phyloP scores from a whole-genome alignment of 2,888 invertebrate species.

The Siphonodentalium dalli region DNA sequence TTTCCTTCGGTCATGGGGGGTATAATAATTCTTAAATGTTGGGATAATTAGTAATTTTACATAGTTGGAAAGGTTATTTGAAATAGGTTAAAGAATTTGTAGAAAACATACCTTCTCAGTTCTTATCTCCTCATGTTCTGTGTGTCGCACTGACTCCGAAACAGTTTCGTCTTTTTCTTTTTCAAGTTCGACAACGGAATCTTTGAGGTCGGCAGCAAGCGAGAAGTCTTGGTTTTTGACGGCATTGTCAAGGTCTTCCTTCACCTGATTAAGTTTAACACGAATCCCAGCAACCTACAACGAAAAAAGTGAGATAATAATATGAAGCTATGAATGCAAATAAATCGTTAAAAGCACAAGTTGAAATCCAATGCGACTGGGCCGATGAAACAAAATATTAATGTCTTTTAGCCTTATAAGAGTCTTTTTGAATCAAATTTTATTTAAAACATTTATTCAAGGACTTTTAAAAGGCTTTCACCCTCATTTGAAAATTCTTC shows the following conservation, averaged over 20 bases:
- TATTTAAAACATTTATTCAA: no score
- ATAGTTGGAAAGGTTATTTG: not conserved
- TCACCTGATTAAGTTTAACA: constrained; percentile 70
- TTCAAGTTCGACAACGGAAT: constrained; percentile 59
- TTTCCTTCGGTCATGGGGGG: no score
- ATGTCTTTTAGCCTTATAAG: no score
- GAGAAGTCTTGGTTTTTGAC: constrained; percentile 70
- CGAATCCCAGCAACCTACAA: constrained; percentile 70
- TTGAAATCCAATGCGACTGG: not conserved
- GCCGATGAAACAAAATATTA: not conserved
- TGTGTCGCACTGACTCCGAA: constrained; percentile 38
- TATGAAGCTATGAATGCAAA: no score
- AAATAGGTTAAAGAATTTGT: not conserved
- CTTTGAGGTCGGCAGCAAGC: constrained; percentile 69
- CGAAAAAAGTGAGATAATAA: not conserved
- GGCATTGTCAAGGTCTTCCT: constrained; percentile 71
- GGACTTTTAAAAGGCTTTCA: no score
- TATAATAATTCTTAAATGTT: no score
- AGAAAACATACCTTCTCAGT: constrained; percentile 44
- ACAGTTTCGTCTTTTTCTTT: constrained; percentile 65
- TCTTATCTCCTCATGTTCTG: constrained; percentile 53
- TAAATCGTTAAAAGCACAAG: no score
- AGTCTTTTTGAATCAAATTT: no score
- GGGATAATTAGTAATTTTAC: no score
- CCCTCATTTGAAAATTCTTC: no score